Evolutionary conservation across 2,797 vertebrate genomes (phyloP).

Genomic region (Heterohyrax brucei): DNA sequence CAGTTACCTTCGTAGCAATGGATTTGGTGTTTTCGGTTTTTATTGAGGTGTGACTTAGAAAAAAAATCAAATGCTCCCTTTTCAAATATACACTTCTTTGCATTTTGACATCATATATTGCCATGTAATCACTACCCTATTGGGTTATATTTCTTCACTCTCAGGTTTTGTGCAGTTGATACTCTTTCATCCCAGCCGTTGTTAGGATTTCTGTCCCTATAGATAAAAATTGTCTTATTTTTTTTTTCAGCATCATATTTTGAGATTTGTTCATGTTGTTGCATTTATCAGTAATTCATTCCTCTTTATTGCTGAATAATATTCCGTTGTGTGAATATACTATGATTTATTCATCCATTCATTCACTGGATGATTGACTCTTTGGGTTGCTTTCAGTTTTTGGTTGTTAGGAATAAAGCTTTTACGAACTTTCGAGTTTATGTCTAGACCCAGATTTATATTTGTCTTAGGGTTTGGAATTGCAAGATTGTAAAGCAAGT

Average conservation of each 20-base stretch:
- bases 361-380: not conserved
- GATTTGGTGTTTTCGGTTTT: too few species aligned
- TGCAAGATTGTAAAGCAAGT: not conserved
- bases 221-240: not conserved
- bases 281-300: not conserved
- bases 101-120: not conserved
- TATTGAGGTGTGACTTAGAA: too few species aligned
- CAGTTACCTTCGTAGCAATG: too few species aligned
- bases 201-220: not conserved
- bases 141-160: not conserved
- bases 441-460: not conserved
- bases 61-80: not conserved
- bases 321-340: not conserved
- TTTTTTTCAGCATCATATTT: not conserved
- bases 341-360: not conserved
- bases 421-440: not conserved
- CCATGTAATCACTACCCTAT: not conserved
- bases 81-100: not conserved
- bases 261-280: not conserved
- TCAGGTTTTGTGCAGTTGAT: not conserved
- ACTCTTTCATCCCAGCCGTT: fast-evolving
- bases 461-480: not conserved
- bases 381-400: not conserved
- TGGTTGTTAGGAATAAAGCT: not conserved
- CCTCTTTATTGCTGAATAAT: not conserved